Evolutionary conservation across 2,888 invertebrate genomes (phyloP).

Genomic region (Fissipunctia ypsillon): DNA sequence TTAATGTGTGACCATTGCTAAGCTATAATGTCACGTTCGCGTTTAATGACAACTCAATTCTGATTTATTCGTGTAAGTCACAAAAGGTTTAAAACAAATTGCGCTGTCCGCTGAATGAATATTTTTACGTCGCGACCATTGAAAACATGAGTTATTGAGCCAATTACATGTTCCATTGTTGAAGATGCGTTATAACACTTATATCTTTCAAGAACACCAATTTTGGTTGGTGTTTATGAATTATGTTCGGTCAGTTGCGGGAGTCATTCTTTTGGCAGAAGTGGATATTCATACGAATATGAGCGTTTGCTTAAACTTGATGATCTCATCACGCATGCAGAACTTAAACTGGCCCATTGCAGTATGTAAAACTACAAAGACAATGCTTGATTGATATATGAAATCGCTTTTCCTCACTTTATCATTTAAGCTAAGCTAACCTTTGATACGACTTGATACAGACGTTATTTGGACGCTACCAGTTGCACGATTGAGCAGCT

Average conservation of each 20-base stretch:
- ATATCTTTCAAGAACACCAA: conserved; percentile 41
- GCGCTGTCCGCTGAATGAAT: conserved; percentile 54
- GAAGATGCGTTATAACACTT: conserved; percentile 46
- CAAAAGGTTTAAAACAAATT: conserved; percentile 64
- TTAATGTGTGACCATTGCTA: conserved; percentile 45
- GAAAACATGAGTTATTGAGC: conserved; percentile 66
- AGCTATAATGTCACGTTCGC: conserved; percentile 40
- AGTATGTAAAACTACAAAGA: conserved; percentile 6
- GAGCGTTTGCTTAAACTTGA: conserved; percentile 28
- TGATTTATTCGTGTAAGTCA: conserved; percentile 62
- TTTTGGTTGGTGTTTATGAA: conserved; percentile 40
- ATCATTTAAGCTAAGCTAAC: not conserved
- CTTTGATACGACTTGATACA: not conserved
- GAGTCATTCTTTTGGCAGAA: conserved; percentile 24
- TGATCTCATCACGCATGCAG: conserved; percentile 30
- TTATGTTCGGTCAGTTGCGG: conserved; percentile 20
- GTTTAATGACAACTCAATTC: conserved; percentile 50
- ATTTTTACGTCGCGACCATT: conserved; percentile 62
- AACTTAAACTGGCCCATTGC: conserved; percentile 4
- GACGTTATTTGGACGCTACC: not conserved
- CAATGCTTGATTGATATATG: not conserved
- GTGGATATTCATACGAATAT: conserved; percentile 20
- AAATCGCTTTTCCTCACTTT: conserved; percentile 8
- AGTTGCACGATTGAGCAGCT: not conserved
- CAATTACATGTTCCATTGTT: conserved; percentile 67